These are phyloP conservation scores for Dermolepida albohirtum DNA, from an alignment of 2,888 invertebrate genomes.

Conservation along the genomic window DNA sequence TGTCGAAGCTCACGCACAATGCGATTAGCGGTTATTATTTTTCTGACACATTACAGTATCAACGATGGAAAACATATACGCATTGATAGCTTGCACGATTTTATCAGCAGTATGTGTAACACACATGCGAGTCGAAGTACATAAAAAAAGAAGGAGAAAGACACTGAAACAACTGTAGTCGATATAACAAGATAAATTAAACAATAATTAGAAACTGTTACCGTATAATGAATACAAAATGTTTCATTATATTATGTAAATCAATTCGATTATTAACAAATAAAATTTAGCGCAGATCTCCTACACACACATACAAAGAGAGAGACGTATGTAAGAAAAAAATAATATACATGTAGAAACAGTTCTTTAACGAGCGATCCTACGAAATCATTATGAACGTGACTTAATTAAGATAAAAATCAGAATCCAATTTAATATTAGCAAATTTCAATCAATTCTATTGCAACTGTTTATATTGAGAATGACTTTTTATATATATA, in stretches of 20 bases:
- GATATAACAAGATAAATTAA: slow-evolving; percentile 26
- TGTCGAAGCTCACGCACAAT: too few species aligned
- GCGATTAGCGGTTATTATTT: too few species aligned
- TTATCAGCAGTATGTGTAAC: too few species aligned
- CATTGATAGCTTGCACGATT: too few species aligned
- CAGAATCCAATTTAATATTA: slow-evolving; percentile 23
- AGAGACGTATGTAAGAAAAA: too few species aligned
- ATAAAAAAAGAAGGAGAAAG: too few species aligned
- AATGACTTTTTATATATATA: background rate
- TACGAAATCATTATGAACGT: slow-evolving; percentile 5
- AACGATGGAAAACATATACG: too few species aligned
- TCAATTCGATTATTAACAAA: slow-evolving; percentile 33
- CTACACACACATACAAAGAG: slow-evolving; percentile 1
- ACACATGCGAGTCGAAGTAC: too few species aligned
- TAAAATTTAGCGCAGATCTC: slow-evolving; percentile 17
- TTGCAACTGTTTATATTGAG: too few species aligned
- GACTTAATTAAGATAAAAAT: slow-evolving; percentile 34
- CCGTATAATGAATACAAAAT: slow-evolving; percentile 18
- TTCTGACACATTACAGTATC: too few species aligned
- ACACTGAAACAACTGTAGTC: background rate
- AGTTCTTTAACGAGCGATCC: too few species aligned
- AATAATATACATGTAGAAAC: too few species aligned
- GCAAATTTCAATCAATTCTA: slow-evolving; percentile 16
- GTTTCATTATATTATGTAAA: slow-evolving; percentile 34
- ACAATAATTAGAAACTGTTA: slow-evolving; percentile 24